Conservation (phyloP, 2,888 invertebrate genomes). For the Stegana nigrithorax region DNA sequence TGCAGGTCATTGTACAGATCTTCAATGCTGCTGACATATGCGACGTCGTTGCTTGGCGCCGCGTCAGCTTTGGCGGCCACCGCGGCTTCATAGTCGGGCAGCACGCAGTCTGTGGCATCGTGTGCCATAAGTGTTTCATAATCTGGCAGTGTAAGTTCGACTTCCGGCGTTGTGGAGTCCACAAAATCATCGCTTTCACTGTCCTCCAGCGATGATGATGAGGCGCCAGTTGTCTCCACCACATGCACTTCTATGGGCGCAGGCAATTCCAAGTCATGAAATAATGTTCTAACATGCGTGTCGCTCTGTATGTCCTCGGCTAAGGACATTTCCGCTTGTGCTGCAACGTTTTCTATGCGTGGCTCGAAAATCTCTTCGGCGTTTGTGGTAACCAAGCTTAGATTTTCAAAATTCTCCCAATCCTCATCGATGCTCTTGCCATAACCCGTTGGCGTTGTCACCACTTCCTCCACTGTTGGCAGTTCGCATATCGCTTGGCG, state of each 20-base stretch:
- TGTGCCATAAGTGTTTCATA: constrained; percentile 46
- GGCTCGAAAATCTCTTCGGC: constrained; percentile 37
- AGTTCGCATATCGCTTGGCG: constrained; percentile 29
- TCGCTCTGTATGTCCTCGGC: neutral
- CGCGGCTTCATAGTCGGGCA: constrained; percentile 42
- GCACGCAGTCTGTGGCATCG: constrained; percentile 25
- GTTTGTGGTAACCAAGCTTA: constrained; percentile 35
- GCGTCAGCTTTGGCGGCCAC: constrained; percentile 11
- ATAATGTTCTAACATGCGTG: neutral
- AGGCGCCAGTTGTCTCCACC: too few species aligned
- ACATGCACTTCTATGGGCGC: too few species aligned
- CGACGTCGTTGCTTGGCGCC: constrained; percentile 17
- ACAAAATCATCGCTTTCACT: too few species aligned
- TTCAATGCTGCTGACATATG: constrained; percentile 44
- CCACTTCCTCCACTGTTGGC: constrained; percentile 3
- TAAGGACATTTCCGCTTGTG: neutral
- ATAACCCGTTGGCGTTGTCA: constrained; percentile 46
- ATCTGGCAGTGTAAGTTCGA: constrained; percentile 38
- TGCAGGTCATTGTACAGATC: constrained; percentile 44
- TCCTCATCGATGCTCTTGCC: constrained; percentile 61
- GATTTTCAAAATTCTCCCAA: constrained; percentile 53
- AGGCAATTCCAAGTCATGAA: neutral
- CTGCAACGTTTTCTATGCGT: constrained; percentile 31
- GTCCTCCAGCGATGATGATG: too few species aligned
- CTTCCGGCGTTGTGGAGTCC: neutral